Percentiles rank a stretch among this genome's conserved stretches.
phyloP scores from a whole-genome alignment of 1,140 invertebrate species.

The Mycetomoellerius zeteki region DNA sequence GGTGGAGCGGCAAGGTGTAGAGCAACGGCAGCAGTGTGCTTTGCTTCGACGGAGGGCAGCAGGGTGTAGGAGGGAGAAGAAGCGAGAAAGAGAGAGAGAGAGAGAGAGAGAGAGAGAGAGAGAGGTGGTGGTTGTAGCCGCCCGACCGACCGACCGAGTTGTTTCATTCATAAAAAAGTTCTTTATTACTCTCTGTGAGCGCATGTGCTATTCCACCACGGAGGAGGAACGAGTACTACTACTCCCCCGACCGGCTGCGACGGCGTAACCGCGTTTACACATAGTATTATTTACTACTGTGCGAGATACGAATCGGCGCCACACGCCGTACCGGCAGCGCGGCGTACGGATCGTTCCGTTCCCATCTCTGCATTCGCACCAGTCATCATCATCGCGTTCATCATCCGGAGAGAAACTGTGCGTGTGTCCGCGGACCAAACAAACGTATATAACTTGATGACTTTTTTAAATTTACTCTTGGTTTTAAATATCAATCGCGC shows the following conservation, averaged over 20 bases:
- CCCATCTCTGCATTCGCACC: not conserved
- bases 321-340: constrained; percentile 72
- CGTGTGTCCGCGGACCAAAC: not conserved
- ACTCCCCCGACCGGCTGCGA: constrained; percentile 71
- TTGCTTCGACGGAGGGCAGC: constrained; percentile 59
- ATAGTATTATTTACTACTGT: constrained; percentile 79
- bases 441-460: not conserved
- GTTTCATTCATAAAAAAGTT: constrained; percentile 88
- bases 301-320: constrained; percentile 73
- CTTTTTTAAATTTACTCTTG: not conserved
- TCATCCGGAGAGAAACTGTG: not conserved
- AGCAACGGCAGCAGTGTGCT: constrained; percentile 2
- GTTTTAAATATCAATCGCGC: too few species aligned
- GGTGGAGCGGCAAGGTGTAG: constrained; percentile 49
- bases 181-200: constrained; percentile 86
- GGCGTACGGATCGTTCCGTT: constrained; percentile 67
- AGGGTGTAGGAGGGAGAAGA: constrained; percentile 28
- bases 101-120: constrained; percentile 24
- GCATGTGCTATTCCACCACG: constrained; percentile 85
- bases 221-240: constrained; percentile 73
- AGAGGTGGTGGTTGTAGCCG: constrained; percentile 47
- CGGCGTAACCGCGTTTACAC: constrained; percentile 79
- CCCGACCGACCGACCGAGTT: constrained; percentile 77
- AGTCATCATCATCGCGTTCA: not conserved
- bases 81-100: constrained; percentile 14